Evolutionary conservation across 2,888 invertebrate genomes (phyloP).

Genomic region (Eilema sororculum): DNA sequence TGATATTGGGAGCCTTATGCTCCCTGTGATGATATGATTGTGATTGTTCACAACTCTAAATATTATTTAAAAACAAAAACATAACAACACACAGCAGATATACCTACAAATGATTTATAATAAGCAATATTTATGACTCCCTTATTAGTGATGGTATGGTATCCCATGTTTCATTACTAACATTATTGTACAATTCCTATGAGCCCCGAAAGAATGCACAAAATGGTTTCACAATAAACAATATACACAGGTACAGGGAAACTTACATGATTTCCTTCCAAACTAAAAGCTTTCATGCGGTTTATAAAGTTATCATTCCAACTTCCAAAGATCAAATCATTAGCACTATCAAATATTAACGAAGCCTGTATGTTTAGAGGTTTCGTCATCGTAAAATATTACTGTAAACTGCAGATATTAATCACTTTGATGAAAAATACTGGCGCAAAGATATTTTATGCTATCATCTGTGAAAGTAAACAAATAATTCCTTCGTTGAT

Average conservation of each 20-base stretch:
- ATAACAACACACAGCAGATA: no score
- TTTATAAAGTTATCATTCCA: slow-evolving; percentile 88
- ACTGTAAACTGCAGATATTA: not conserved
- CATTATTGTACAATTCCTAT: not conserved
- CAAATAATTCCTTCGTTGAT: no score
- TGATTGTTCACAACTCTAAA: no score
- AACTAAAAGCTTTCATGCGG: slow-evolving; percentile 73
- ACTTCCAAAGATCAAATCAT: slow-evolving; percentile 90
- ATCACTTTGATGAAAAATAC: not conserved
- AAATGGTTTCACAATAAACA: not conserved
- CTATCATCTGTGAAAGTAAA: no score
- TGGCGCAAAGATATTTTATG: no score
- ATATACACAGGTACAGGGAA: not conserved
- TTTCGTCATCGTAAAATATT: not conserved
- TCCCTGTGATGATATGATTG: no score
- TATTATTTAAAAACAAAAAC: no score
- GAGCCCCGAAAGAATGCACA: not conserved
- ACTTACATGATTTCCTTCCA: slow-evolving; percentile 59
- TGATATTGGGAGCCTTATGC: no score
- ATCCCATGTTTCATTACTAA: no score
- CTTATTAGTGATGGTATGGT: not conserved
- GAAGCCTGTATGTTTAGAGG: slow-evolving; percentile 88
- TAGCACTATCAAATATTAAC: slow-evolving; percentile 90
- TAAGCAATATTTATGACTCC: no score
- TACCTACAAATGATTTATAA: no score